Percentiles rank a stretch among this genome's conserved stretches.
phyloP scores from a whole-genome alignment of 2,888 invertebrate genomes.

The Eristalinus aeneus region DNA sequence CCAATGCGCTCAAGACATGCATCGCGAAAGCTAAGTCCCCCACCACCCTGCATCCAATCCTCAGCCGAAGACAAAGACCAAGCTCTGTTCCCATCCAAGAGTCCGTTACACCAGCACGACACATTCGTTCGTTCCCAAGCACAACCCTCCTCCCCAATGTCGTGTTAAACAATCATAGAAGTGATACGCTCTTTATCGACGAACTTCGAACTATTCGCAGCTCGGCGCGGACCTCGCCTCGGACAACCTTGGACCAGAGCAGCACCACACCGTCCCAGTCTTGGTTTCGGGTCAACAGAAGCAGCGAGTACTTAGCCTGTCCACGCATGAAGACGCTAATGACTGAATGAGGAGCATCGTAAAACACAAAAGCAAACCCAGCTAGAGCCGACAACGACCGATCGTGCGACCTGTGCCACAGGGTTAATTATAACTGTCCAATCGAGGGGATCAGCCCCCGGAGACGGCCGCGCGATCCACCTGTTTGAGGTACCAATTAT shows the following conservation, averaged over 20 bases:
- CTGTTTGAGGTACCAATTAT: constrained; percentile 64
- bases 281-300: not conserved
- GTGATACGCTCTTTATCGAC: constrained; percentile 26
- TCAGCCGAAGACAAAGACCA: too few species aligned
- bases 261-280: not conserved
- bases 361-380: not conserved
- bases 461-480: constrained; percentile 17
- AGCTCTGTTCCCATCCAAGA: not conserved
- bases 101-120: not conserved
- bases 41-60: too few species aligned
- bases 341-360: constrained; percentile 15
- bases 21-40: too few species aligned
- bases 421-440: constrained; percentile 57
- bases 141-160: not conserved
- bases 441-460: constrained; percentile 28
- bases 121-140: not conserved
- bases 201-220: constrained; percentile 40
- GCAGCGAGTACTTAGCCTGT: constrained; percentile 30
- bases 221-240: not conserved
- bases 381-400: not conserved
- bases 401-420: constrained; percentile 32
- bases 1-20: too few species aligned
- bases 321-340: constrained; percentile 55
- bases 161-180: constrained; percentile 16
- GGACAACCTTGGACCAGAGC: not conserved